phyloP scores from a whole-genome alignment of 2,888 invertebrate genomes.

The Alitta virens region DNA sequence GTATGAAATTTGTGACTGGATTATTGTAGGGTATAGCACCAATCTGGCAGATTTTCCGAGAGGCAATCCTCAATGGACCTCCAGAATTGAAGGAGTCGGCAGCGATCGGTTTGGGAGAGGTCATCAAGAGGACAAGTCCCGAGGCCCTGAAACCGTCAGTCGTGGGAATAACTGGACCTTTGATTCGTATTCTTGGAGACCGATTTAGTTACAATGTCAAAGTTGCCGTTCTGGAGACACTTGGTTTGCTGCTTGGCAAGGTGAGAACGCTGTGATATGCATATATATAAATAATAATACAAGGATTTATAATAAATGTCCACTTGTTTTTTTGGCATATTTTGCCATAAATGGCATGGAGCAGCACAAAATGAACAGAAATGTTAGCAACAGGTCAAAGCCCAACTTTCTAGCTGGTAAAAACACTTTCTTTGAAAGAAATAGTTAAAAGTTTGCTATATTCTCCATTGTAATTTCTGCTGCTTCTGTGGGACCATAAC shows the following conservation, averaged over 20 bases:
- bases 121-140: constrained; percentile 81
- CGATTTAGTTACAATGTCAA: constrained; percentile 92
- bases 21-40: constrained; percentile 77
- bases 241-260: constrained; percentile 82
- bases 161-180: constrained; percentile 94
- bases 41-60: constrained; percentile 89
- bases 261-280: not conserved
- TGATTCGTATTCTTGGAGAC: constrained; percentile 95
- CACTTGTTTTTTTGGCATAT: too few species aligned
- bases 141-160: constrained; percentile 91
- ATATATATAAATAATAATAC: too few species aligned
- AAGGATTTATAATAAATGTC: too few species aligned
- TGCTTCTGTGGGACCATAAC: too few species aligned
- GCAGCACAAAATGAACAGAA: too few species aligned
- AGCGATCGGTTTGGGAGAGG: constrained; percentile 82
- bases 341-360: too few species aligned
- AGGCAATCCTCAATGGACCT: constrained; percentile 90
- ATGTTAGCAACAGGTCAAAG: too few species aligned
- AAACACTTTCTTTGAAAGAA: too few species aligned
- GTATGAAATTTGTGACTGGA: not conserved
- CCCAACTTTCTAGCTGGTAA: too few species aligned
- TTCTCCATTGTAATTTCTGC: too few species aligned
- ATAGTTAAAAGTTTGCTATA: too few species aligned
- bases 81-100: constrained; percentile 96
- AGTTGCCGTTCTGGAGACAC: constrained; percentile 28